phyloP scores from a whole-genome alignment of 2,797 vertebrate species.

The Streptopelia turtur region DNA sequence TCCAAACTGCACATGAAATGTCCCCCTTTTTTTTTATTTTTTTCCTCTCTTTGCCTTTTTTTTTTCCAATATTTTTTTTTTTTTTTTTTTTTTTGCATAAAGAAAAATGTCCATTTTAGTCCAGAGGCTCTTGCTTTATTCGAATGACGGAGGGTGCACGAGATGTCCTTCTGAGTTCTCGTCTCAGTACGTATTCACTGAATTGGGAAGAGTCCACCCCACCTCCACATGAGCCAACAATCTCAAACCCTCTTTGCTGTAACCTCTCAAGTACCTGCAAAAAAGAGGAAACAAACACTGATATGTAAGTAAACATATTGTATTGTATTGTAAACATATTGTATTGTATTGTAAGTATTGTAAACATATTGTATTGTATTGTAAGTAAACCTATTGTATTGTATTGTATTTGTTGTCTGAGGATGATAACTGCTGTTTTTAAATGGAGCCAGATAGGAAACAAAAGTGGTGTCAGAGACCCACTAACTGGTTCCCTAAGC shows the following conservation, averaged over 20 bases:
- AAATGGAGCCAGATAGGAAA: background rate
- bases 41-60: background rate
- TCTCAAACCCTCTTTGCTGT: constrained; percentile 96
- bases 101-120: constrained; percentile 85
- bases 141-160: constrained; percentile 94
- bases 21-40: constrained; percentile 59
- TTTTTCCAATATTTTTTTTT: background rate
- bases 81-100: constrained; percentile 68
- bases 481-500: background rate
- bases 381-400: no score
- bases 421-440: background rate
- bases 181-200: constrained; percentile 96
- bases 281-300: background rate
- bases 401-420: background rate
- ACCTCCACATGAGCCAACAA: constrained; percentile 94
- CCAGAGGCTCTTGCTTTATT: constrained; percentile 99
- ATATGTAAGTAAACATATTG: background rate
- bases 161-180: constrained; percentile 94
- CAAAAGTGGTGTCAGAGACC: background rate
- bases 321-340: no score
- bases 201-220: constrained; percentile 98
- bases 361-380: no score
- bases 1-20: constrained; percentile 75
- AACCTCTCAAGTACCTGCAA: constrained; percentile 94
- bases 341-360: no score